Evolutionary conservation across 1,140 invertebrate species (phyloP).

Genomic region (Anoplolepis gracilipes): DNA sequence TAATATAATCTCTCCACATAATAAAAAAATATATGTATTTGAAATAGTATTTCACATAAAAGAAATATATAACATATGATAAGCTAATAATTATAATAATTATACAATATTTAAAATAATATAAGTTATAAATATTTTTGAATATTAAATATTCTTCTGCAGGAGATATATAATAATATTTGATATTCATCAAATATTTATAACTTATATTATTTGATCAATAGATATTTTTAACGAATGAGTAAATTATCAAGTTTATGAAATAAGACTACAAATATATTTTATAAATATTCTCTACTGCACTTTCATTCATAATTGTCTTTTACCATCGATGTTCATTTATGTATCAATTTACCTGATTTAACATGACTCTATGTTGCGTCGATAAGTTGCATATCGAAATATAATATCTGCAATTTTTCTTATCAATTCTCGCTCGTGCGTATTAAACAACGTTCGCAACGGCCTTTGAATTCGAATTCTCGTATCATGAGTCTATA

Average conservation of each 20-base stretch:
- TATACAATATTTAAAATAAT: too few relatives aligned
- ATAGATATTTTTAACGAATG: slow-evolving; percentile 3
- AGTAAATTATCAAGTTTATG: background rate
- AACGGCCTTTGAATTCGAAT: slow-evolving; percentile 10
- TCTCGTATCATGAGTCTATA: slow-evolving; percentile 32
- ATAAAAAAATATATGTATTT: too few relatives aligned
- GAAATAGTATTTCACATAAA: too few relatives aligned
- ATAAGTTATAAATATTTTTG: background rate
- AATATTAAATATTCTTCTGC: background rate
- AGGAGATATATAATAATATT: too few relatives aligned
- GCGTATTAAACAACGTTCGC: background rate
- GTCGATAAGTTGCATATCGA: slow-evolving; percentile 54
- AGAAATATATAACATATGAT: too few relatives aligned
- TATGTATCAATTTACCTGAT: slow-evolving; percentile 64
- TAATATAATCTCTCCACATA: too few relatives aligned
- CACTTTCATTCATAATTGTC: slow-evolving; percentile 67
- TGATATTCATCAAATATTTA: too few relatives aligned
- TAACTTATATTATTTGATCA: too few relatives aligned
- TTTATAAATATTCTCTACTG: background rate
- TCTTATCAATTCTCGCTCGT: slow-evolving; percentile 55
- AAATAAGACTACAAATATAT: slow-evolving; percentile 4
- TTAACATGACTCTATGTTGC: slow-evolving; percentile 13
- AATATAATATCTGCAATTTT: slow-evolving; percentile 49
- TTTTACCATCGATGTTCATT: slow-evolving; percentile 60
- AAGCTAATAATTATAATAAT: too few relatives aligned